Evolutionary conservation across 2,113 vertebrate genomes (phyloP), one percentile per base, ranked within the genome.

Genomic region (Melospiza melodia): DNA sequence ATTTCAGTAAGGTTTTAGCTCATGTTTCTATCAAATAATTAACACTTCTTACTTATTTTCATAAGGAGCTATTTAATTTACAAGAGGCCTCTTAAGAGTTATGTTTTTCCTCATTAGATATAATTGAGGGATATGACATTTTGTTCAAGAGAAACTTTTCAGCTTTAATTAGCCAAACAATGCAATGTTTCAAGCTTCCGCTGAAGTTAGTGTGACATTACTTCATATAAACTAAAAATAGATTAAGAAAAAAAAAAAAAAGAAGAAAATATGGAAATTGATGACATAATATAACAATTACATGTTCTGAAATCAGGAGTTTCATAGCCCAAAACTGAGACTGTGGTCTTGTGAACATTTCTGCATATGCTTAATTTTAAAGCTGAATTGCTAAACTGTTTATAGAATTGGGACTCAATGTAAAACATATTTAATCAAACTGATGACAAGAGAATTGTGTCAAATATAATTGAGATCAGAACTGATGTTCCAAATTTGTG

Each of bases 71-170:
- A 74, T 95, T 97, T 96, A 93, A 95, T 95, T 97, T 97, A 91
- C 84, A 97, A 96, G 90, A 94, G 89, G 75, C 69, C 25, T 95
- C 63, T 93, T 95, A 95, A 95, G 86, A 95, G 78, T 94, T 84
- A 87, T 86, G 61, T 58, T 97, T 96, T 93, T 95, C 93, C 94
- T 96, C 95, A 94, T 95, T 96, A 94, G 75, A 17, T 84, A 51
- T 94, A 96, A 97, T 95, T 95, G 90, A 96, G 33, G 84, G 83
- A 93, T 92, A 86, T 97, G 96, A 96, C 96, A 97, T 96, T 96
- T 94, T 93, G 61, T 93, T 96, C 77, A 76, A 92, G 94, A 89
- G 89, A 94, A 93, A 95, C 74, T 94, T 97, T 97, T 86, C 67
- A 76, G 59, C 88, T 57, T 79, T 89, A 96, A 97, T 97, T 97